Base-by-base conservation (phyloP, 1,140 invertebrate genomes). In the Pseudomyrmex flavicornis region DNA sequence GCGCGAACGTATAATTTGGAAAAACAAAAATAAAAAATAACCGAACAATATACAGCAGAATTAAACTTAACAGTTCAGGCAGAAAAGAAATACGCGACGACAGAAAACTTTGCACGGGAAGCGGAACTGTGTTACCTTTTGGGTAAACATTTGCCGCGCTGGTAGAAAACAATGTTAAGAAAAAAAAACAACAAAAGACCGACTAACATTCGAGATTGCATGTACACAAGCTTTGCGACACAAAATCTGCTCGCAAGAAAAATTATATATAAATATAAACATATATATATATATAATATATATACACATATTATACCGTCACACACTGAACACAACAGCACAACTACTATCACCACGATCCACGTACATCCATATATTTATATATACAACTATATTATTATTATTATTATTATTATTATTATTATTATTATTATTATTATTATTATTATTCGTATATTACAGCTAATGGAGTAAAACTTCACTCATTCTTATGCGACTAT, bases 311-410 rank as follows among this genome's bases (percentile, higher is more conserved):
- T 74, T 86, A 83, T 61, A 87, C 88, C 90, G 90, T 92, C 91
- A 92, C 90, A 92, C 91, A 92, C 91, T 91, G 90, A 92, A 92
- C 90, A 92, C 90, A 91, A 92, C 91, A 92, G 90, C 90, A 86
- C 82, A 85, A 83, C 76, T 50, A 74, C 70, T 35, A 68, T 50
- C 56, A 82, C 62, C 82, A 85, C 84, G n/a, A 74, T 61, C 76
- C 85, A 89, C 85, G 82, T 82, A 88, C 87, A 85, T 73, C 82
- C 85, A 84, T 75, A 80, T 85, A 73, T 84, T 84, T 82, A 87
- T 59, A 85, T 70, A 83, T 62, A 85, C 76, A 82, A 35, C 10
- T 75, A 68, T 61, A 84, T 65, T 61, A 80, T 84, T 35, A 35
- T 35, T 35, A 85, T 65, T 61, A 84, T 80, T 35, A 35, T 35